A percentile compares a stretch with the other conserved stretches of the same genome.
phyloP scores from a whole-genome alignment of 2,888 invertebrate genomes.

The Drosophila infuscata region DNA sequence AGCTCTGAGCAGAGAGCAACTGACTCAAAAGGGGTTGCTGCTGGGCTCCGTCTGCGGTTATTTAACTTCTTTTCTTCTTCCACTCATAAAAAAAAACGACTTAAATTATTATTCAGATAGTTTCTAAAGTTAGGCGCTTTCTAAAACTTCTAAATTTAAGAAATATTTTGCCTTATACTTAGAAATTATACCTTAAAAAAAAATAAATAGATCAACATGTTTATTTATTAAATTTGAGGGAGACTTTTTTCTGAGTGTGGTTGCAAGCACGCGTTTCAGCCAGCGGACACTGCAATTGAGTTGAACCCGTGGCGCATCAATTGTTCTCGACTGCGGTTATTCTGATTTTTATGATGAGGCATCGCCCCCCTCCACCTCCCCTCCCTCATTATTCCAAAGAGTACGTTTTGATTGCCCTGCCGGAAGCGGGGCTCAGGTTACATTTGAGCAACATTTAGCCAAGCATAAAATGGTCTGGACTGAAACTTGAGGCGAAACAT shows the following conservation, averaged over 20 bases:
- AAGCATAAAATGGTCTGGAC: constrained; percentile 60
- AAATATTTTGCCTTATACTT: neutral
- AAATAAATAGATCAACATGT: neutral
- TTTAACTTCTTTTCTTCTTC: constrained; percentile 21
- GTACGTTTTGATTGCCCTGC: constrained; percentile 68
- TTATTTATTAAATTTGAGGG: neutral
- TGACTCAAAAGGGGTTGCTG: constrained; percentile 12
- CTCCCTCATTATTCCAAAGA: neutral
- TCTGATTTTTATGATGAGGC: constrained; percentile 70
- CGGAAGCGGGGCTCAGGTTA: constrained; percentile 70
- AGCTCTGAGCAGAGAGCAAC: constrained; percentile 15
- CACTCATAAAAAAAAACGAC: neutral
- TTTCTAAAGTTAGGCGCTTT: neutral
- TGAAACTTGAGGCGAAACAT: constrained; percentile 30
- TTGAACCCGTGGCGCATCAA: constrained; percentile 74
- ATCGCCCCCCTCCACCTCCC: neutral
- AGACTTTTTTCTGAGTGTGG: neutral
- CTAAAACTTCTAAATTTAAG: neutral
- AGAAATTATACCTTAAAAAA: neutral
- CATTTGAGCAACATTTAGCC: constrained; percentile 68
- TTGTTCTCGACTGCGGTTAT: constrained; percentile 63
- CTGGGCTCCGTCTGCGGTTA: constrained; percentile 55
- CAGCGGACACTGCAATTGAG: constrained; percentile 69
- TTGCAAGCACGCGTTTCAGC: constrained; percentile 40
- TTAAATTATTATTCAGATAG: neutral